A percentile compares a stretch with the other conserved stretches of the same genome.
phyloP scores from a whole-genome alignment of 2,888 invertebrate genomes.

The Athalia cordata region DNA sequence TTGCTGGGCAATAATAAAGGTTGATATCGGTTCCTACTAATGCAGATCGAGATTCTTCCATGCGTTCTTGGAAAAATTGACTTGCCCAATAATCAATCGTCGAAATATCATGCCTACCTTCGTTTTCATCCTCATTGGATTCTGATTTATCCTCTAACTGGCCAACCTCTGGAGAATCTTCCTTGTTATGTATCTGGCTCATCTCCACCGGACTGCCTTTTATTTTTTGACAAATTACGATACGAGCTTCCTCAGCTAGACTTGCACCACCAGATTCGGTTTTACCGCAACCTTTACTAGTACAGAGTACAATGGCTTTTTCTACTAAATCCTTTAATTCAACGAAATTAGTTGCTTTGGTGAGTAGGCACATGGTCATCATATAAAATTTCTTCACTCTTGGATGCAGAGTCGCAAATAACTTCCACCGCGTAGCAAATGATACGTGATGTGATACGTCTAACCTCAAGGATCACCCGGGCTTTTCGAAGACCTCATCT shows the following conservation, averaged over 20 bases:
- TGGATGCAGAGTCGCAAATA: background rate
- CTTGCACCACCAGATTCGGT: constrained; percentile 21
- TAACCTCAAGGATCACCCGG: background rate
- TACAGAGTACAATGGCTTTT: background rate
- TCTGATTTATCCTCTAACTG: constrained; percentile 9
- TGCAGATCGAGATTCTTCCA: constrained; percentile 2
- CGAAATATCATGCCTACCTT: constrained; percentile 10
- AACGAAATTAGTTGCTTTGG: background rate
- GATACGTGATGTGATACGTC: background rate
- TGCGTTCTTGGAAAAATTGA: constrained; percentile 20
- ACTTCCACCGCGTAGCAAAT: background rate
- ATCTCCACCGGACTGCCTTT: constrained; percentile 27
- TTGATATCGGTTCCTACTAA: constrained; percentile 18
- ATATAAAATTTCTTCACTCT: background rate
- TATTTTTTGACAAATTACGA: constrained; percentile 13
- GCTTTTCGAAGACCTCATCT: background rate
- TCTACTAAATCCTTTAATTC: background rate
- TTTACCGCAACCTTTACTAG: constrained; percentile 14
- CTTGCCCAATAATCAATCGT: constrained; percentile 16
- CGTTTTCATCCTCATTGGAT: background rate
- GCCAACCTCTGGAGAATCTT: constrained; percentile 11
- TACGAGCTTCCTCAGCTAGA: constrained; percentile 31
- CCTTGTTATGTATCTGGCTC: background rate
- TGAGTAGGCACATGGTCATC: constrained; percentile 2
- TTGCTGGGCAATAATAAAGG: constrained; percentile 34